Evolutionary conservation across 2,888 invertebrate genomes (phyloP).

Genomic region (Trachelus iudaicus): DNA sequence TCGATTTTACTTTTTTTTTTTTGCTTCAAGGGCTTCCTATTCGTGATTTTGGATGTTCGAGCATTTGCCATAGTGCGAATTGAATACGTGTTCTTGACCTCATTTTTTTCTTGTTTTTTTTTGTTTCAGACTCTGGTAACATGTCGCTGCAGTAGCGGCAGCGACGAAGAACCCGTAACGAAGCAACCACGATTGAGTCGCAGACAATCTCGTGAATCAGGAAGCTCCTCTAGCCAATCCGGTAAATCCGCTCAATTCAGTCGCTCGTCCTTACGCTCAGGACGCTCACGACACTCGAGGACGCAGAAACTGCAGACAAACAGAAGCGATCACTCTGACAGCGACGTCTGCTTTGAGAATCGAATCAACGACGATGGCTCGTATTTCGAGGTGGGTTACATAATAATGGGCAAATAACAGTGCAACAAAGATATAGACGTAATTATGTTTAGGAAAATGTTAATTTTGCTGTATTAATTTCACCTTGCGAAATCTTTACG

Average conservation of each 20-base stretch:
- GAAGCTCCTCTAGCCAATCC: constrained; percentile 34
- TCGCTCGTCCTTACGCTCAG: constrained; percentile 14
- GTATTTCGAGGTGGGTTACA: constrained; percentile 60
- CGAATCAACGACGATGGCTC: constrained; percentile 61
- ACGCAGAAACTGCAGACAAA: constrained; percentile 29
- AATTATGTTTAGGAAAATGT: too few species aligned
- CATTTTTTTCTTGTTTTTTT: constrained; percentile 25
- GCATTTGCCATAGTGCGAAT: too few species aligned
- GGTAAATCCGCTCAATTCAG: constrained; percentile 19
- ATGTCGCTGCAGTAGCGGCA: constrained; percentile 70
- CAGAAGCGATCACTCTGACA: constrained; percentile 53
- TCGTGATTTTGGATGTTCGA: too few species aligned
- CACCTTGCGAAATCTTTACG: too few species aligned
- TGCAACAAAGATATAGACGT: too few species aligned
- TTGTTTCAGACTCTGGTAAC: constrained; percentile 70
- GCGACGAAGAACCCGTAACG: constrained; percentile 81
- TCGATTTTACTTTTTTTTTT: too few species aligned
- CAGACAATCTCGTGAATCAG: constrained; percentile 44
- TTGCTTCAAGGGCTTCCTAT: too few species aligned
- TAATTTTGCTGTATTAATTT: too few species aligned
- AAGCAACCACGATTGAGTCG: constrained; percentile 77
- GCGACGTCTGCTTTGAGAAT: constrained; percentile 58
- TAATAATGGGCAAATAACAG: too few species aligned
- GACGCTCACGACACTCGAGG: constrained; percentile 27
- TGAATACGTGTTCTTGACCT: neutral